A percentile compares a stretch with the other conserved stretches of the same genome.
These are phyloP conservation scores for Bradypodion ventrale DNA, from an alignment of 2,797 vertebrate genomes.

Conservation along the genomic window DNA sequence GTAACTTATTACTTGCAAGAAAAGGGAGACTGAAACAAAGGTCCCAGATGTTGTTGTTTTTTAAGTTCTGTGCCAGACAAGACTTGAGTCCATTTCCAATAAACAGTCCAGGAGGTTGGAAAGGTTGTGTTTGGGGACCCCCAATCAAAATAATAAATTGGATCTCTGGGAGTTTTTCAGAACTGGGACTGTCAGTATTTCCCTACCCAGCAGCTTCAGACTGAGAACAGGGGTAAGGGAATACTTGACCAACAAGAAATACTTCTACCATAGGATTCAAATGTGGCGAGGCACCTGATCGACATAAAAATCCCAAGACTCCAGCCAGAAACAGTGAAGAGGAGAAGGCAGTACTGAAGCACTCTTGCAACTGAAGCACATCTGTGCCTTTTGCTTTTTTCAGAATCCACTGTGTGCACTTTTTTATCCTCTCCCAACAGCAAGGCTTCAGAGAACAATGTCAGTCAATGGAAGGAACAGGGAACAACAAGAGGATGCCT, in stretches of 20 bases:
- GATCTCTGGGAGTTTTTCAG: neutral
- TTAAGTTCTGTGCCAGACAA: neutral
- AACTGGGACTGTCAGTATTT: neutral
- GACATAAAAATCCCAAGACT: slow-evolving; percentile 18
- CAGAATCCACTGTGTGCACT: neutral
- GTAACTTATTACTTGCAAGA: neutral
- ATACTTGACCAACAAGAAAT: neutral
- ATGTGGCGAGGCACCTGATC: neutral
- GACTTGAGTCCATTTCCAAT: neutral
- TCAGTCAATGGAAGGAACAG: neutral
- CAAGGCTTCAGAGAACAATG: neutral
- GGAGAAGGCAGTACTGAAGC: neutral
- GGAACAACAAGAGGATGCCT: neutral
- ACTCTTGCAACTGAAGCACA: neutral
- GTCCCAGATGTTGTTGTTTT: neutral
- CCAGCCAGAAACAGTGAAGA: neutral
- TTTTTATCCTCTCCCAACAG: neutral
- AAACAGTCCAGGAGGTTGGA: neutral
- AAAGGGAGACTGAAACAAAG: neutral
- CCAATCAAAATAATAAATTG: neutral
- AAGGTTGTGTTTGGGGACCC: neutral
- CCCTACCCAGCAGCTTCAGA: neutral
- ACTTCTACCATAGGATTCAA: neutral
- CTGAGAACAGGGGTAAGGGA: neutral
- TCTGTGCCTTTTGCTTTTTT: neutral